Conservation (phyloP, 1,140 invertebrate species). For the Dermatophagoides farinae region DNA sequence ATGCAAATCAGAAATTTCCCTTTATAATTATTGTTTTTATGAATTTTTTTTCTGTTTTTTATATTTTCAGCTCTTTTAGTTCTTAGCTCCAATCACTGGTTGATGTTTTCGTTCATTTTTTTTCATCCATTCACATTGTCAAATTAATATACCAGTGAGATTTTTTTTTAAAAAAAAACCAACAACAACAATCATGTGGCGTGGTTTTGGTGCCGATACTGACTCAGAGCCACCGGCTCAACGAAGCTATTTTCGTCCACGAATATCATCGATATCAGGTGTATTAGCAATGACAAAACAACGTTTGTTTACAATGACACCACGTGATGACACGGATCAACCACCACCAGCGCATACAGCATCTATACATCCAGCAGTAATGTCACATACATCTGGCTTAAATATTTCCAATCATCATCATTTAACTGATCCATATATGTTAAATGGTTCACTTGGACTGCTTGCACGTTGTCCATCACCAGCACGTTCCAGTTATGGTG, state of each 20-base stretch:
- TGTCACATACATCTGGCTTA: background rate
- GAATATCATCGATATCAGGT: slow-evolving; percentile 13
- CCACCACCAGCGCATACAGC: background rate
- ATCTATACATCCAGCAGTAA: background rate
- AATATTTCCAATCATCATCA: too few relatives aligned
- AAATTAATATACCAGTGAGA: too few relatives aligned
- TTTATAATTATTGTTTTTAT: too few relatives aligned
- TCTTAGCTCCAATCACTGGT: too few relatives aligned
- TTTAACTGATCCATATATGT: background rate
- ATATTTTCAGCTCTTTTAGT: too few relatives aligned
- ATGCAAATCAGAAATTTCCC: too few relatives aligned
- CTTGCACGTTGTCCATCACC: slow-evolving; percentile 6
- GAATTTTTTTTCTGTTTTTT: too few relatives aligned
- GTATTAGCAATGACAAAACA: slow-evolving; percentile 13
- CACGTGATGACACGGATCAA: background rate
- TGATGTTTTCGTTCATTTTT: too few relatives aligned
- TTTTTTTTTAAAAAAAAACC: too few relatives aligned
- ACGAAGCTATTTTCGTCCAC: slow-evolving; percentile 12
- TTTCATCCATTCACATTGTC: too few relatives aligned
- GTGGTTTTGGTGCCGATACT: slow-evolving; percentile 10
- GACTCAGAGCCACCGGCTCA: slow-evolving; percentile 6
- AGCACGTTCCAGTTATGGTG: slow-evolving; percentile 10
- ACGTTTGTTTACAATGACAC: slow-evolving; percentile 5
- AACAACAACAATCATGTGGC: slow-evolving; percentile 3
- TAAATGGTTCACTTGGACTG: background rate